Evolutionary conservation across 2,888 invertebrate species (phyloP).

Genomic region (Penaeus monodon): DNA sequence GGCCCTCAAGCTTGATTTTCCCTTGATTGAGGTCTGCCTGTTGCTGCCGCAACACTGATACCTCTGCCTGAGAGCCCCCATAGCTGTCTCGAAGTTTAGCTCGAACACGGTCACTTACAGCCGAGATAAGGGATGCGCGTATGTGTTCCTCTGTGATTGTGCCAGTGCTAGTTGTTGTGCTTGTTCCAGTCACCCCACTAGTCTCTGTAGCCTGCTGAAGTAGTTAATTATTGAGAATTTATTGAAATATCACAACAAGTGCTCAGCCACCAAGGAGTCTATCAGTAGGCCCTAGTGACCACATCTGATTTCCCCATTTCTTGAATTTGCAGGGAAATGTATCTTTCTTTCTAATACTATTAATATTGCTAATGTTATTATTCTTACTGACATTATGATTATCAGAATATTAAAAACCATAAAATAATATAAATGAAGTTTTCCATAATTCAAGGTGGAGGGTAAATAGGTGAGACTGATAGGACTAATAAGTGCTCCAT

Average conservation of each 20-base stretch:
- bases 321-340: no score
- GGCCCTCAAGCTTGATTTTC: slow-evolving; percentile 83
- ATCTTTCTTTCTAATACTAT: no score
- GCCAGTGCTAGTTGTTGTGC: slow-evolving; percentile 40
- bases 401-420: no score
- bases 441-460: no score
- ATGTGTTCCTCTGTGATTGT: slow-evolving; percentile 84
- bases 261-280: no score
- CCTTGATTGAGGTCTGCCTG: slow-evolving; percentile 89
- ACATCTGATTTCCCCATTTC: no score
- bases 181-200: slow-evolving; percentile 28
- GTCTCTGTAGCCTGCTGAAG: slow-evolving; percentile 19
- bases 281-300: no score
- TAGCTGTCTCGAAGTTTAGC: slow-evolving; percentile 89
- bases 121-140: slow-evolving; percentile 90
- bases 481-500: no score
- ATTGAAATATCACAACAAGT: background rate
- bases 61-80: slow-evolving; percentile 90
- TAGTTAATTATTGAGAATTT: background rate
- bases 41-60: slow-evolving; percentile 88
- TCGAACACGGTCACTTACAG: slow-evolving; percentile 93
- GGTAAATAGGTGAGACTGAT: no score
- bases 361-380: no score
- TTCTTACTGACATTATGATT: no score
- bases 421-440: no score